Percentiles rank a stretch among this genome's conserved stretches.
phyloP scores from a whole-genome alignment of 2,113 vertebrate genomes.

The Ceyx melanurus region DNA sequence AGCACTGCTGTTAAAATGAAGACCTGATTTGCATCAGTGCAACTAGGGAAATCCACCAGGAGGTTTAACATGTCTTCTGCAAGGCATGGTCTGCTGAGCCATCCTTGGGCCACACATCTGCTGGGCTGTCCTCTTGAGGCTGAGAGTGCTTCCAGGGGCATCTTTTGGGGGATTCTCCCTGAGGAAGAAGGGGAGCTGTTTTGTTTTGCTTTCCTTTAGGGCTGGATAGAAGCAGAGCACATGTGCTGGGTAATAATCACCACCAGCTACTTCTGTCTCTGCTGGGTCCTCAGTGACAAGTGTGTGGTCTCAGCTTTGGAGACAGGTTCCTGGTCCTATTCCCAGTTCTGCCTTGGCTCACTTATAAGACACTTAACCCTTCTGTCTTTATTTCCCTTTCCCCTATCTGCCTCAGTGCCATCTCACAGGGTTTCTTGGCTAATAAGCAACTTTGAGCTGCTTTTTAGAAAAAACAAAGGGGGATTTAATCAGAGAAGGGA shows the following conservation, averaged over 20 bases:
- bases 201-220: background rate
- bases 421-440: background rate
- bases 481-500: background rate
- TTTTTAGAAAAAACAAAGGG: background rate
- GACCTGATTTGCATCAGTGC: background rate
- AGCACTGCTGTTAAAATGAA: background rate
- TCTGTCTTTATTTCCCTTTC: conserved; percentile 23
- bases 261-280: background rate
- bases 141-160: background rate
- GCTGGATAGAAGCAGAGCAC: background rate
- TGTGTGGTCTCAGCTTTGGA: conserved; percentile 62
- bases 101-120: background rate
- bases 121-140: background rate
- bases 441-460: background rate
- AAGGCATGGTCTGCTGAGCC: background rate
- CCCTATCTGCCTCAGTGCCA: background rate
- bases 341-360: conserved; percentile 47
- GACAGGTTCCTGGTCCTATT: conserved; percentile 59
- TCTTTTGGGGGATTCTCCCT: background rate
- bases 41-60: background rate
- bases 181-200: background rate
- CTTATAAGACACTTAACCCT: conserved; percentile 60
- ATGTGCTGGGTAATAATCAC: conserved; percentile 32
- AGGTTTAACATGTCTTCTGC: background rate
- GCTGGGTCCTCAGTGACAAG: background rate